A percentile compares a stretch with the other conserved stretches of the same genome.
phyloP scores from a whole-genome alignment of 2,113 vertebrate species.

The Dicaeum eximium region DNA sequence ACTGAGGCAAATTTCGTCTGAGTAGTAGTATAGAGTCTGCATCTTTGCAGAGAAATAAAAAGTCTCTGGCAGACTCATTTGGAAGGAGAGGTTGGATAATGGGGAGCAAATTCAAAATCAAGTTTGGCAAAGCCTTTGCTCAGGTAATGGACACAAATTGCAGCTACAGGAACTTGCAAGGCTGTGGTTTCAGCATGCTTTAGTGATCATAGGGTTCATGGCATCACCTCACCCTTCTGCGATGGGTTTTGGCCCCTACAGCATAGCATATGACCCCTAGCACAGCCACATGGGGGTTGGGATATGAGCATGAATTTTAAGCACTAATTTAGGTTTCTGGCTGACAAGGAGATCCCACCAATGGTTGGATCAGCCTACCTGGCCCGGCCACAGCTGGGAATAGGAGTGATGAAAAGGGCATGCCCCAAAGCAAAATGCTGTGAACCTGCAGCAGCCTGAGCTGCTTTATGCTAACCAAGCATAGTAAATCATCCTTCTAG shows the following conservation, averaged over 20 bases:
- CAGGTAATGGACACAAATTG: background rate
- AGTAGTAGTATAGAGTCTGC: background rate
- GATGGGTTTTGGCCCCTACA: fast-evolving
- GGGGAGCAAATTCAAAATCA: background rate
- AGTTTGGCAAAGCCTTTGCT: background rate
- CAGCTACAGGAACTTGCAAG: background rate
- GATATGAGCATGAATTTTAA: background rate
- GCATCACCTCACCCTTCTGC: background rate
- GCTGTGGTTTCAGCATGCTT: background rate
- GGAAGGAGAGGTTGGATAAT: background rate
- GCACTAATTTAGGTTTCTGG: background rate
- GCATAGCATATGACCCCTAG: background rate
- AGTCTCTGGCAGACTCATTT: background rate
- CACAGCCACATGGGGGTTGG: background rate
- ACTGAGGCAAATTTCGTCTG: background rate
- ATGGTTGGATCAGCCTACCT: background rate
- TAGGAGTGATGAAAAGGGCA: background rate
- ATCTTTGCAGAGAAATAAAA: background rate
- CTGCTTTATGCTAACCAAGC: background rate
- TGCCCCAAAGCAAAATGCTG: background rate
- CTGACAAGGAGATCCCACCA: background rate
- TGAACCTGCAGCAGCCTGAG: background rate
- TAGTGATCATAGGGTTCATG: background rate
- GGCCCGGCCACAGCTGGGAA: background rate
- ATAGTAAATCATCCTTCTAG: background rate